A percentile compares a stretch with the other conserved stretches of the same genome.
Evolutionary conservation across 2,797 vertebrate genomes (phyloP).

Genomic region (Hafferia zeledoni): DNA sequence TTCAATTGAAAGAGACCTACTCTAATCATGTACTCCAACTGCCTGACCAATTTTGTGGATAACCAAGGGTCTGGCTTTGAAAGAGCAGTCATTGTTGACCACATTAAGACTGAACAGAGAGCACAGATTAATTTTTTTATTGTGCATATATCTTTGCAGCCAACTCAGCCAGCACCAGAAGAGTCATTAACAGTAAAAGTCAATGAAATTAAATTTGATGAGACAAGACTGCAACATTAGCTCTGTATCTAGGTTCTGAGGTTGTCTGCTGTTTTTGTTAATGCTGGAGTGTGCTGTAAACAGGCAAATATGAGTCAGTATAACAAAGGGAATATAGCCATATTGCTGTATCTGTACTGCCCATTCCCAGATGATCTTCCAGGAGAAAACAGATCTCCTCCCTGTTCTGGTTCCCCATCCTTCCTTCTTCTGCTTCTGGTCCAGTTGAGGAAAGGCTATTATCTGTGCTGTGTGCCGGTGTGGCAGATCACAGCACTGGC

Average conservation of each 20-base stretch:
- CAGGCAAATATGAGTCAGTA: background rate
- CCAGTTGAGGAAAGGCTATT: background rate
- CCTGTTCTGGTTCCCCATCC: background rate
- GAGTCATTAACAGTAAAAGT: background rate
- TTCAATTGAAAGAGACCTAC: background rate
- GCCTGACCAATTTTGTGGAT: background rate
- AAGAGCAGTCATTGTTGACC: background rate
- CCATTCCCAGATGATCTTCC: background rate
- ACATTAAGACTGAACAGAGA: background rate
- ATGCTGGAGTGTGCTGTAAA: background rate
- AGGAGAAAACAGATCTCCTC: background rate
- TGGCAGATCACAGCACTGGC: background rate
- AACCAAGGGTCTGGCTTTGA: background rate
- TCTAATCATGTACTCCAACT: background rate
- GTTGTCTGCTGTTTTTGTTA: background rate
- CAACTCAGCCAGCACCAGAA: background rate
- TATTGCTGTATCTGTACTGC: background rate
- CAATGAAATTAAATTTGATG: background rate
- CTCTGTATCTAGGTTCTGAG: background rate
- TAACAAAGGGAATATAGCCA: background rate
- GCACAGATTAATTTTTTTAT: background rate
- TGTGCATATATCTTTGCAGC: background rate
- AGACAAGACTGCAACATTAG: background rate
- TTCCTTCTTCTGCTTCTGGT: background rate
- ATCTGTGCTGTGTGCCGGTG: accelerated